These are phyloP conservation scores for Hyppa rectilinea DNA, from an alignment of 2,888 invertebrate genomes.

Conservation along the genomic window DNA sequence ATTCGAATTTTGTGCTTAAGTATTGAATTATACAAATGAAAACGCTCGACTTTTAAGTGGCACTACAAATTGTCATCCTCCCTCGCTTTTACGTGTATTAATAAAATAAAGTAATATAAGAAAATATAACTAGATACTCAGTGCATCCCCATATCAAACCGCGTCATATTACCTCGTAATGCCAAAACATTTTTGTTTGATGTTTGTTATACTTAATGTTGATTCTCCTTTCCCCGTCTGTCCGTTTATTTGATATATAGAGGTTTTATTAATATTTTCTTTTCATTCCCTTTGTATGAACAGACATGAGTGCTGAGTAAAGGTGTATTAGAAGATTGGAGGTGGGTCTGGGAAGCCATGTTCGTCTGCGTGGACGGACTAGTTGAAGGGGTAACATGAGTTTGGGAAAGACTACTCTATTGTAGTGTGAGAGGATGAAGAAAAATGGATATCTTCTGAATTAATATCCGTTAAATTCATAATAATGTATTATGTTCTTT, in stretches of 20 bases:
- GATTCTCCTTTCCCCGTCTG: slow-evolving; percentile 68
- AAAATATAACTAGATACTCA: slow-evolving; percentile 6
- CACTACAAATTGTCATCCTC: neutral
- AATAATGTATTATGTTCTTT: no score
- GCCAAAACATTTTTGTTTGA: slow-evolving; percentile 74
- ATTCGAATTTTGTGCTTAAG: neutral
- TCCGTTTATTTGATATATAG: slow-evolving; percentile 69
- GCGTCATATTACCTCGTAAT: slow-evolving; percentile 66
- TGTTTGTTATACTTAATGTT: slow-evolving; percentile 75
- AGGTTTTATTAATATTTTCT: slow-evolving; percentile 71
- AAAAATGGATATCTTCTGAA: neutral
- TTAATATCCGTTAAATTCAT: no score
- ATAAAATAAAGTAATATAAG: neutral
- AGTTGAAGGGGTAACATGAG: slow-evolving; percentile 6
- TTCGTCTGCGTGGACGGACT: slow-evolving; percentile 11
- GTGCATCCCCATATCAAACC: slow-evolving; percentile 38
- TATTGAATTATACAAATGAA: neutral
- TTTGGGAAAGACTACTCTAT: neutral
- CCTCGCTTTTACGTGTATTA: no score
- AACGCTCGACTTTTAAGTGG: neutral
- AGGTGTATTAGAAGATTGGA: slow-evolving; percentile 52
- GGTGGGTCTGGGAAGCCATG: slow-evolving; percentile 29
- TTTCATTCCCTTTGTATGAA: slow-evolving; percentile 59
- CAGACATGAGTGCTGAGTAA: slow-evolving; percentile 44
- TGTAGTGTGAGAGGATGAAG: neutral